phyloP scores from a whole-genome alignment of 1,140 invertebrate species.

The Orchesella cincta region DNA sequence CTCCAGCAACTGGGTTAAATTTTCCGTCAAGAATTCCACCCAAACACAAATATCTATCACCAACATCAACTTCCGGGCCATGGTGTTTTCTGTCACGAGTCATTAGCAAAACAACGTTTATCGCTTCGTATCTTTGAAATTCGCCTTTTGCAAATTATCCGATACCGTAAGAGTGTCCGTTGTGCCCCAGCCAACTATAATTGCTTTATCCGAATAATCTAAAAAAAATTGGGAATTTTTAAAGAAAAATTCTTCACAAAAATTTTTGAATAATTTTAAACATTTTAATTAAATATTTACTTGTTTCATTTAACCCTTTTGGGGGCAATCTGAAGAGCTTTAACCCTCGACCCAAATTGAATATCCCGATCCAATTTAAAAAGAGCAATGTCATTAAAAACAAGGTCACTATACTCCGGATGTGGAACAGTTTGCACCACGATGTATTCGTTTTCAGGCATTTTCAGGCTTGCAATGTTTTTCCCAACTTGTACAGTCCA shows the following conservation, averaged over 20 bases:
- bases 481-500: not conserved
- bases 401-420: not conserved
- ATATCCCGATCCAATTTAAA: not conserved
- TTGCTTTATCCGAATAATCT: not conserved
- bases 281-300: too few relatives aligned
- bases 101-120: not conserved
- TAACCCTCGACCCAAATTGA: not conserved
- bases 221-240: too few relatives aligned
- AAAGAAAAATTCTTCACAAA: too few relatives aligned
- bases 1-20: not conserved
- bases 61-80: not conserved
- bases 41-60: not conserved
- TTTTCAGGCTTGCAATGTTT: not conserved
- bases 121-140: not conserved
- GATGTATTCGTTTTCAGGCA: not conserved
- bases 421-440: not conserved
- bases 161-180: not conserved
- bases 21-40: not conserved
- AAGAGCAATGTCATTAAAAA: slow-evolving; percentile 5
- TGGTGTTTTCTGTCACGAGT: not conserved
- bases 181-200: not conserved
- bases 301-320: not conserved
- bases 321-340: slow-evolving; percentile 11
- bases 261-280: too few relatives aligned
- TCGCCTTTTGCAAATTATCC: not conserved